Percentiles rank a stretch among this genome's conserved stretches.
Evolutionary conservation across 2,797 vertebrate genomes (phyloP).

Genomic region (Anniella stebbinsi): DNA sequence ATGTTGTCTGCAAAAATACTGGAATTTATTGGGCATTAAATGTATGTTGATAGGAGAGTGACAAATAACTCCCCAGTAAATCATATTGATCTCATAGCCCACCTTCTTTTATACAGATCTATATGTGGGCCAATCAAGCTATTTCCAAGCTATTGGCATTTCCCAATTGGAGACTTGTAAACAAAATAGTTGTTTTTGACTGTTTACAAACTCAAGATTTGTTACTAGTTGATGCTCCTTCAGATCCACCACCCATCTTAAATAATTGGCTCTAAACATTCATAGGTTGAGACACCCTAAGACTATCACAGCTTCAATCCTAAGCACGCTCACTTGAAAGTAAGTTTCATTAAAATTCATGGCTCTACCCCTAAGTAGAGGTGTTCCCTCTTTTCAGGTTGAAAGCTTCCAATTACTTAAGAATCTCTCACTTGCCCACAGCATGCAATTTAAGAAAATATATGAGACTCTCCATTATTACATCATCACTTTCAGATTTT

Average conservation of each 20-base stretch:
- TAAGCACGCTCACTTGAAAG: slow-evolving; percentile 1
- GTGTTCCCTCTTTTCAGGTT: not conserved
- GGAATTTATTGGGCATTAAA: not conserved
- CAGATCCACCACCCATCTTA: not conserved
- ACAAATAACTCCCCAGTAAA: not conserved
- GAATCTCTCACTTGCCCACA: not conserved
- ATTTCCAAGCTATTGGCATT: slow-evolving; percentile 47
- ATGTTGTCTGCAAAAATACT: slow-evolving; percentile 23
- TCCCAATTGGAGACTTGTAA: slow-evolving; percentile 18
- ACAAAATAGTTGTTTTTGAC: slow-evolving; percentile 23
- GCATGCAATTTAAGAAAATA: not conserved
- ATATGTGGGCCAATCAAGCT: slow-evolving; percentile 33
- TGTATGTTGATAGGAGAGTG: slow-evolving; percentile 14
- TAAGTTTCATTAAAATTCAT: slow-evolving; percentile 13
- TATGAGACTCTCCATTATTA: not conserved
- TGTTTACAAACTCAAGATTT: slow-evolving; percentile 18
- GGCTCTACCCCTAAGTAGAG: not conserved
- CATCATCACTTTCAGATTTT: not conserved
- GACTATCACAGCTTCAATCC: not conserved
- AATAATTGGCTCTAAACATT: not conserved
- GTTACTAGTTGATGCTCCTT: not conserved
- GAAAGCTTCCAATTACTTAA: not conserved
- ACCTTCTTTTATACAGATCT: slow-evolving; percentile 41
- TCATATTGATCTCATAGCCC: slow-evolving; percentile 21
- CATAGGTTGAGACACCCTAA: not conserved